Evolutionary conservation across 2,113 vertebrate species (phyloP), one percentile per base, ranked within the genome.

Genomic region (Dicerorhinus sumatrensis): DNA sequence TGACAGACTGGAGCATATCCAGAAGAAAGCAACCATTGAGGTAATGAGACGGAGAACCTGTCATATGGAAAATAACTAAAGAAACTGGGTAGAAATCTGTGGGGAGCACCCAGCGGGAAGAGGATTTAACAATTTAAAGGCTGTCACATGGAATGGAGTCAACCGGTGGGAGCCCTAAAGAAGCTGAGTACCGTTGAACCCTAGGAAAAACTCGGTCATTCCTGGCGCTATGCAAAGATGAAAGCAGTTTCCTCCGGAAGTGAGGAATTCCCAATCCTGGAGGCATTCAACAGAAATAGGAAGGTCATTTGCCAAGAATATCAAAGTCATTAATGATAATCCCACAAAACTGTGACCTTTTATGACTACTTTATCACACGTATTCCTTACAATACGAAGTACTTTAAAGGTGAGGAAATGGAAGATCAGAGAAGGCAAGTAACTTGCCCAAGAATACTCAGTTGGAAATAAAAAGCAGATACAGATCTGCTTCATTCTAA

Each of bases 241-340:
- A 92, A 89, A 58, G 51, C 21, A 72, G 51, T 76, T 81, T 89
- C 36, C 14, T 51, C 6, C 72, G 77, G 48, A 96, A 8, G 56
- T 7, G 9, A 96, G 65, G 51, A 65, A 88, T 75, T 17, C 10
- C 31, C 14, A 81, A 16, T 79, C 16, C 33, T 92, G 46, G 92
- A 75, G 33, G 23, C 48, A 94, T 90, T 83, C 21, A 36, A 92
- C 18, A 79, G 67, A 94, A 85, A 86, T 3, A 82, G 33, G 17
- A 80, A 91, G 6, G 21, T 46, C 21, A 63, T 82, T 86, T 90
- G 58, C 92, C 31, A 58, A 89, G 73, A 75, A 42, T 80, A 79
- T 65, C 60, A 92, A 95, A 86, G 20, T n/a, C 51, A 94, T 92
- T 58, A 75, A 89, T 72, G 80, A 81, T 62, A 86, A 83, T 69